Evolutionary conservation across 2,797 vertebrate genomes (phyloP), one percentile per base, ranked within the genome.

Genomic region (Philypnodon macrostomus): DNA sequence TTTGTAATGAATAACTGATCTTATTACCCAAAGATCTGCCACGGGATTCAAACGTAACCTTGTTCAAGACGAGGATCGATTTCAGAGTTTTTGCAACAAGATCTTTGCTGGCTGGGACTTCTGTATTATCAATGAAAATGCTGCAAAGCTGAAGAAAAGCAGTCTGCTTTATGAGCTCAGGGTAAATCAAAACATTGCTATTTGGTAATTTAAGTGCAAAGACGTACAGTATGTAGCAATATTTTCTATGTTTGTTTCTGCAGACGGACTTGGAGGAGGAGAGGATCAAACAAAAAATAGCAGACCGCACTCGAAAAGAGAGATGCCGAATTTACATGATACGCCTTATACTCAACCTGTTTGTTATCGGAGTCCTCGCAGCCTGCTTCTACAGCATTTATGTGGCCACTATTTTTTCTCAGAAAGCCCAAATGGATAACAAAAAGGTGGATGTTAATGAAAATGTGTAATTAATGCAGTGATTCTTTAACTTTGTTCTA

Each of bases 51-150:
- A 93, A 53, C 87, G 84, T 14, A 94, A 87, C 67, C 83, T 98
- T 67, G 67, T 99, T 36, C 85, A 88, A 40, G 87, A 82, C 4
- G 92, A 93, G 80, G 92, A 98, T 47, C 89, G 89, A 15, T 98
- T 97, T 65, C 96, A 98, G 87, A 98, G 92, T 70, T 98, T 96
- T 63, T 98, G 94, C 85, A 99, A 98, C 77, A 99, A 98, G 84
- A 86, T 98, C 50, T 98, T 99, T 50, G 88, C 96, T 0, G 96
- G 96, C 63, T 99, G 97, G 97, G 95, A 99, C 66, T 99, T 95
- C 83, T 95, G 95, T 62, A 95, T 98, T 77, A 95, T 92, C 56
- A 91, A 92, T 38, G 85, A 81, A 37, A 89, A 73, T 0, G 90
- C 91, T 4, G 89, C 92, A 0, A 60, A 4, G 32, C 79, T 96